Evolutionary conservation across 2,797 vertebrate genomes (phyloP), one percentile per base, ranked within the genome.

Genomic region (Gallirallus australis): DNA sequence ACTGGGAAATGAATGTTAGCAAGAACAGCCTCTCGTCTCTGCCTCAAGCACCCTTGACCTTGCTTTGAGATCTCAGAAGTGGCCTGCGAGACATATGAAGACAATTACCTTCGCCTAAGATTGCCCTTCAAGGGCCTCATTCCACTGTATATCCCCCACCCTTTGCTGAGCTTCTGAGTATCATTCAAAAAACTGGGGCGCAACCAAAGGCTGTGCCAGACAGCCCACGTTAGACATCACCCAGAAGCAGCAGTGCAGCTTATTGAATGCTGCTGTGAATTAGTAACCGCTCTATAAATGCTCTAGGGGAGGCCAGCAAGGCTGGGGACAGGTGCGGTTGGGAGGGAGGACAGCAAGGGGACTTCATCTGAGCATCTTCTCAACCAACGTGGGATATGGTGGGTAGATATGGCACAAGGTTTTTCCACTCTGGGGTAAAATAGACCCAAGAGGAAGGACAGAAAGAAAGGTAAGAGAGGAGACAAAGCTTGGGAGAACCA

Each of bases 41-140:
- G 84, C 85, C 70, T 97, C 66, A 21, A 85, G 86, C 56, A 82
- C 90, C 89, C 95, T 68, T 93, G 96, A 93, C 94, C 93, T 52
- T 12, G 61, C 75, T 89, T 9, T 17, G 94, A 85, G 94, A 95
- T 77, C 70, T 70, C 94, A 87, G 48, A 57, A 96, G 93, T 40
- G 80, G 93, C 89, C 91, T 80, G 72, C 0, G 9, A 75, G 82
- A 92, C 90, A 89, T 61, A 84, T 35, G 88, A 92, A 94, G 85
- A 61, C 84, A 78, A 89, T 95, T 92, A 87, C 76, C 76, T 61
- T 68, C 7, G 19, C 93, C 47, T 81, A 63, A 91, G 70, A 39
- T 87, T 18, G 25, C 83, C 90, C 75, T 81, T 86, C 56, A 7
- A 92, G 81, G 81, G 85, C 63, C 60, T 88, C 71, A 8, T 91